These are phyloP conservation scores for Aeoliscus strigatus DNA, from an alignment of 2,797 vertebrate species.

Conservation along the genomic window DNA sequence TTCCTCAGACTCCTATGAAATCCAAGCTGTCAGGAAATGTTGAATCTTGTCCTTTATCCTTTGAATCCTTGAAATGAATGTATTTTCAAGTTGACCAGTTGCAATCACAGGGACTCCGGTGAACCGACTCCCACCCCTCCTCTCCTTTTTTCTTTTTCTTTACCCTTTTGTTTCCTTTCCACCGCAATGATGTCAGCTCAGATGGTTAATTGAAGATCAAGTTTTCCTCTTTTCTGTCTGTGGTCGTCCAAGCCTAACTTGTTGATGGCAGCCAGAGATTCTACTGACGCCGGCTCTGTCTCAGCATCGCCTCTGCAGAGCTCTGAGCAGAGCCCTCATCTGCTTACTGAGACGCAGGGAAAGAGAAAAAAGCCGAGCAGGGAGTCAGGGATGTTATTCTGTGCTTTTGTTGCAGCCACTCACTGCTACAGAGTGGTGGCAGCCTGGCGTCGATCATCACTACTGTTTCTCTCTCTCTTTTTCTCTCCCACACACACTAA, in stretches of 20 bases:
- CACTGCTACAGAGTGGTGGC: slow-evolving; percentile 96
- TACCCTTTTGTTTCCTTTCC: slow-evolving; percentile 58
- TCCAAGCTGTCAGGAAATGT: slow-evolving; percentile 51
- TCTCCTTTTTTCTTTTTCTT: slow-evolving; percentile 39
- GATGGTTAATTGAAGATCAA: slow-evolving; percentile 83
- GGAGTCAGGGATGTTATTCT: slow-evolving; percentile 78
- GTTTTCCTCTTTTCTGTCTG: slow-evolving; percentile 72
- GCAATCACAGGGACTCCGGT: slow-evolving; percentile 70
- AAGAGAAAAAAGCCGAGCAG: slow-evolving; percentile 75
- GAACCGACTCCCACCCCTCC: slow-evolving; percentile 38
- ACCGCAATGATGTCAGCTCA: slow-evolving; percentile 73
- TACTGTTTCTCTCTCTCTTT: slow-evolving; percentile 90
- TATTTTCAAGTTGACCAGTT: slow-evolving; percentile 73
- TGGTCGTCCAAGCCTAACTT: slow-evolving; percentile 87
- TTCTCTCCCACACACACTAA: slow-evolving; percentile 50
- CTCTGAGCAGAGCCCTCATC: slow-evolving; percentile 89
- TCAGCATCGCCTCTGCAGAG: slow-evolving; percentile 86
- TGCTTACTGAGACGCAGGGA: slow-evolving; percentile 84
- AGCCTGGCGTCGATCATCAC: slow-evolving; percentile 97
- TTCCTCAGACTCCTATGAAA: slow-evolving; percentile 49
- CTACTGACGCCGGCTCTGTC: slow-evolving; percentile 82
- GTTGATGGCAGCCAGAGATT: slow-evolving; percentile 88
- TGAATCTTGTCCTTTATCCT: slow-evolving; percentile 44
- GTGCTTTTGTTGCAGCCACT: slow-evolving; percentile 97
- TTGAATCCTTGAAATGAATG: slow-evolving; percentile 62